These are phyloP conservation scores for Malurus elegans DNA, from an alignment of 2,113 vertebrate genomes.

Conservation along the genomic window DNA sequence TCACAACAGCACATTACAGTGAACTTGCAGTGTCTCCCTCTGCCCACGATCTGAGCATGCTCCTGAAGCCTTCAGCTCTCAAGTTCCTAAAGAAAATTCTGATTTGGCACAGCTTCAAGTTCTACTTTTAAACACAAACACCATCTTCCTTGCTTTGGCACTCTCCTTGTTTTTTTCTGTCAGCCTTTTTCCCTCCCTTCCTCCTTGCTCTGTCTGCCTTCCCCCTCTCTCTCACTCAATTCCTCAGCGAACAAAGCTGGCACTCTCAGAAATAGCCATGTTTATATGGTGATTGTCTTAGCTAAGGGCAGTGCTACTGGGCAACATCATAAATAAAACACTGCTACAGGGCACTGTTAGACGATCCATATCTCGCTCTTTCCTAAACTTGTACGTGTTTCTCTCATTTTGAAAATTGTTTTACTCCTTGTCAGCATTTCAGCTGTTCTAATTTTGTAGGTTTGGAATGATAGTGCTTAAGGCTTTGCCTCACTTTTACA, in stretches of 20 bases:
- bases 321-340: conserved; percentile 21
- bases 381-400: not conserved
- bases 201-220: not conserved
- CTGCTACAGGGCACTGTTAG: not conserved
- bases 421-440: not conserved
- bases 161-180: conserved; percentile 48
- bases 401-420: not conserved
- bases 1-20: not conserved
- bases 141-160: conserved; percentile 18
- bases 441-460: not conserved
- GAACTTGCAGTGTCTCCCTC: not conserved
- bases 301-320: not conserved
- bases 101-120: conserved; percentile 32
- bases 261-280: not conserved
- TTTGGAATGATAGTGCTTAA: not conserved
- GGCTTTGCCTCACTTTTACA: not conserved
- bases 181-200: not conserved
- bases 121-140: conserved; percentile 54
- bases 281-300: not conserved
- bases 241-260: not conserved
- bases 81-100: conserved; percentile 31
- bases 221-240: not conserved
- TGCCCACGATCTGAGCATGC: not conserved
- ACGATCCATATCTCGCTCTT: not conserved
- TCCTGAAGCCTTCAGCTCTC: not conserved